These are phyloP conservation scores for Madoqua kirkii DNA, from an alignment of 2,113 vertebrate genomes.

Conservation along the genomic window DNA sequence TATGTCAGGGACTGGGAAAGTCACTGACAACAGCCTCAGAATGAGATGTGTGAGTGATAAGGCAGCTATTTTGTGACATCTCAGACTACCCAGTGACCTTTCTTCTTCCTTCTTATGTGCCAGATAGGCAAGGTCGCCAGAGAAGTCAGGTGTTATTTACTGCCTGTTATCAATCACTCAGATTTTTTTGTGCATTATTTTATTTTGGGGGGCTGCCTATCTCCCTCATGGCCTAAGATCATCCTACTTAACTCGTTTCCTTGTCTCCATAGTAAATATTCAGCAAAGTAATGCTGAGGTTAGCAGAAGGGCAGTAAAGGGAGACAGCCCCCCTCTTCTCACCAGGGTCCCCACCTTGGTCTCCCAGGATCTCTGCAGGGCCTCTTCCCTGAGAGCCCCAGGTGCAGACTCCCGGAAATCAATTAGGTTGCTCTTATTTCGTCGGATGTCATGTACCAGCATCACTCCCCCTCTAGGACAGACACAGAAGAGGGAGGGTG, in stretches of 20 bases:
- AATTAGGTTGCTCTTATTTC: slow-evolving; percentile 91
- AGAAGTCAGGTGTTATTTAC: background rate
- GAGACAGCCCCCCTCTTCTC: slow-evolving; percentile 2
- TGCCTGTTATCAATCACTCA: background rate
- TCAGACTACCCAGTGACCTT: background rate
- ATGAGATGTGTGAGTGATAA: background rate
- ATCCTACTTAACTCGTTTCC: background rate
- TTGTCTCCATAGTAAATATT: background rate
- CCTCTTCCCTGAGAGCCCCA: slow-evolving; percentile 83
- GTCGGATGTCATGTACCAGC: slow-evolving; percentile 94
- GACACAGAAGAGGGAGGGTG: background rate
- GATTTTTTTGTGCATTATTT: slow-evolving; percentile 12
- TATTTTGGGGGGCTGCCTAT: background rate
- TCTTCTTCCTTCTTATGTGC: background rate
- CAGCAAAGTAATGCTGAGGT: slow-evolving; percentile 12
- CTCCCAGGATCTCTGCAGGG: slow-evolving; percentile 82
- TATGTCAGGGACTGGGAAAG: background rate
- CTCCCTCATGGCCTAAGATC: background rate
- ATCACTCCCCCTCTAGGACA: slow-evolving; percentile 93
- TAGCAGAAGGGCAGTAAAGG: slow-evolving; percentile 16
- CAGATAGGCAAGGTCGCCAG: background rate
- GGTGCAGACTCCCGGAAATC: slow-evolving; percentile 97
- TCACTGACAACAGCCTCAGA: background rate
- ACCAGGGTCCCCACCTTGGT: slow-evolving; percentile 82
- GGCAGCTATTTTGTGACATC: background rate